phyloP scores from a whole-genome alignment of 1,140 invertebrate genomes.

The Drosophila teissieri region DNA sequence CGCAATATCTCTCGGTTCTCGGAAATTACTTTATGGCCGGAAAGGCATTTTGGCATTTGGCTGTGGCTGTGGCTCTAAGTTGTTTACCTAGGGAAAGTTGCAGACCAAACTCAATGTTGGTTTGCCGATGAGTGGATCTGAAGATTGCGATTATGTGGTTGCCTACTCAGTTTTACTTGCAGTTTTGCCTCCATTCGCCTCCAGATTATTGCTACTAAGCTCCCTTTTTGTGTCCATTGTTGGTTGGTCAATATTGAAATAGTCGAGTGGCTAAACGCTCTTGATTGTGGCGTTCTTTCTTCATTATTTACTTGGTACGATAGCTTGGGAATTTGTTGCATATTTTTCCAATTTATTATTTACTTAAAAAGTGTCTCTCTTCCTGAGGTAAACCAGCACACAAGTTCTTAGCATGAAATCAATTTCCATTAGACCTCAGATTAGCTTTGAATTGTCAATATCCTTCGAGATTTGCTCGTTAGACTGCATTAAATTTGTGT shows the following conservation, averaged over 20 bases:
- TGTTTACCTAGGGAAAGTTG: conserved; percentile 35
- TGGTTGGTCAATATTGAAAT: conserved; percentile 54
- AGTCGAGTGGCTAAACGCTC: conserved; percentile 41
- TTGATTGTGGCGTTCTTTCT: conserved; percentile 7
- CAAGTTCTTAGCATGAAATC: conserved; percentile 39
- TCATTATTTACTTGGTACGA: not conserved
- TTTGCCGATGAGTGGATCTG: conserved; percentile 8
- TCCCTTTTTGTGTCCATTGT: not conserved
- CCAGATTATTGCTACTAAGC: conserved; percentile 21
- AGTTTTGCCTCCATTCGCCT: conserved; percentile 6
- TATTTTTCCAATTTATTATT: not conserved
- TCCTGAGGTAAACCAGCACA: too few relatives aligned
- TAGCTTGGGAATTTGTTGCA: not conserved
- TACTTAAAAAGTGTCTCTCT: not conserved
- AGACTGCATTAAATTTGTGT: conserved; percentile 36
- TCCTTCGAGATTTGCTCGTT: conserved; percentile 31
- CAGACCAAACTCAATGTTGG: conserved; percentile 39
- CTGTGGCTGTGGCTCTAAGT: too few relatives aligned
- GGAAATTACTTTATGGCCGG: conserved; percentile 19
- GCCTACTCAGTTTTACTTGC: not conserved
- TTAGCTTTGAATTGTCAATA: conserved; percentile 37
- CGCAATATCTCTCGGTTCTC: conserved; percentile 12
- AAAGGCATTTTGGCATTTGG: conserved; percentile 3
- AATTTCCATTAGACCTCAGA: conserved; percentile 70
- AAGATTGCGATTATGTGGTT: conserved; percentile 9